Base-by-base conservation (phyloP, 2,888 invertebrate species). In the Acronicta alni region DNA sequence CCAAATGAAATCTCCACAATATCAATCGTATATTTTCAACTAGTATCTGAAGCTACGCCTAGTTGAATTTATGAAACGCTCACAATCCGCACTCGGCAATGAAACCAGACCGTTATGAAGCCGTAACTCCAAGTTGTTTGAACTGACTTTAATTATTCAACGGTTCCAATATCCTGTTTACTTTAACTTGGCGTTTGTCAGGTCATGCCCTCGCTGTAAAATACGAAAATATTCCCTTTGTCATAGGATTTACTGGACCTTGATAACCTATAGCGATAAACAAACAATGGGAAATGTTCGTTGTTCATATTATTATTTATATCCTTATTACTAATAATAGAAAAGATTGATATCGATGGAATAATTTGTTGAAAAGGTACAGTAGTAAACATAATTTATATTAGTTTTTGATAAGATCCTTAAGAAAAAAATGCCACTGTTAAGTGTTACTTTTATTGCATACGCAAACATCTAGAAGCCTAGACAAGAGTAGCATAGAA, bases 61-160 rank as follows among this genome's bases (percentile, higher is more conserved):
- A 32, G 51, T 60, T 37, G 35, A 70, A 58, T 73, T 67, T 74
- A 64, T 57, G 41, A 64, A 74, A 64, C 55, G 14, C 39, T 15
- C 48, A 26, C 45, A 48, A 46, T 52, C 38, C 41, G 44, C 43
- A 57, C 44, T 70, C 47, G 48, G 51, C 57, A 61, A 53, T 64
- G 56, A 70, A 70, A 57, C 46, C 49, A 47, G 60, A 45, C 17
- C 20, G 44, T 70, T 67, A 70, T 61, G 58, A 53, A 17, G 61
- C 49, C 48, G 8, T 59, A 64, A 73, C 47, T 59, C 57, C 49
- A 47, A 70, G 52, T 55, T 57, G 30, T 55, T 67, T 57, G 38
- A 57, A 54, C 44, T 10, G 46, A 39, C 23, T 64, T 70, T 59
- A 57, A 61, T 57, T 68, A 65, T 59, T 64, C 59, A 57, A 23